A percentile compares a stretch with the other conserved stretches of the same genome.
Conservation (phyloP, 1,140 invertebrate genomes). For the roundworm (Caenorhabditis elegans) region WBcel235 BX284606.5:10425501-10426000, state of each 20-base stretch:
- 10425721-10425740: slow-evolving; percentile 38
- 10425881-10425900: slow-evolving; percentile 49
- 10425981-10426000: slow-evolving; percentile 86
- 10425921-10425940: slow-evolving; percentile 71
- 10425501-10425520: too few relatives aligned
- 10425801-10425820: neutral
- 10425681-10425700: slow-evolving; percentile 4
- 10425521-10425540: neutral
- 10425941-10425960: slow-evolving; percentile 86
- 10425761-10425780: slow-evolving; percentile 32
- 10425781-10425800: slow-evolving; percentile 27
- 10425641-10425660: slow-evolving; percentile 46
- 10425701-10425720: slow-evolving; percentile 36
- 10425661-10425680: slow-evolving; percentile 2
- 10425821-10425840: neutral
- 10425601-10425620: neutral
- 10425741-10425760: slow-evolving; percentile 11
- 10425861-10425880: slow-evolving; percentile 9
- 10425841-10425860: neutral
- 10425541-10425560: neutral
- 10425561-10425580: neutral
- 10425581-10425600: neutral
- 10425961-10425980: slow-evolving; percentile 87
- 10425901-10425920: slow-evolving; percentile 70
- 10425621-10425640: neutral